phyloP scores from a whole-genome alignment of 2,113 vertebrate genomes.

The Ceyx melanurus region DNA sequence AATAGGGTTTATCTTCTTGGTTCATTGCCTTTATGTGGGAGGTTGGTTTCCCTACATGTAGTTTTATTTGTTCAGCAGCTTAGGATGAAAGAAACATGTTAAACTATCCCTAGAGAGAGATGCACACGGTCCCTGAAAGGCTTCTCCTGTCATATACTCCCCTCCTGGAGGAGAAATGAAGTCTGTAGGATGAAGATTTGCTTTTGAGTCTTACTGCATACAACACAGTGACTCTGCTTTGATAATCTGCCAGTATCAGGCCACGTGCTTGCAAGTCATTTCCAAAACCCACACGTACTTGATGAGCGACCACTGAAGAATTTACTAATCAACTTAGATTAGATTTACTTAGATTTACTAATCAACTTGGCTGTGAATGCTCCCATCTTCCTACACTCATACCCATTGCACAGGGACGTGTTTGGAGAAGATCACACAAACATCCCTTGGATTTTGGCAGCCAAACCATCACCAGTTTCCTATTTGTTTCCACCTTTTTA shows the following conservation, averaged over 20 bases:
- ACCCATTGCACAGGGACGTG: background rate
- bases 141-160: background rate
- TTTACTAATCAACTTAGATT: background rate
- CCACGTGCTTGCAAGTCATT: background rate
- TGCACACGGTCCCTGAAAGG: background rate
- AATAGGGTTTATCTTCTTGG: slow-evolving; percentile 14
- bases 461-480: background rate
- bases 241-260: background rate
- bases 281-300: background rate
- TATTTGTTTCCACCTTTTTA: background rate
- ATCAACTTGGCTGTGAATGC: background rate
- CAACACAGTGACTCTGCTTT: background rate
- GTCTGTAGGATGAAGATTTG: background rate
- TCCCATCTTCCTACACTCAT: background rate
- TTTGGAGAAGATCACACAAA: background rate
- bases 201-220: background rate
- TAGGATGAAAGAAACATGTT: slow-evolving; percentile 18
- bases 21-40: slow-evolving; percentile 5
- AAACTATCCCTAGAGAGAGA: background rate
- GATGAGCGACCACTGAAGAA: background rate
- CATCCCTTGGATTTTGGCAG: background rate
- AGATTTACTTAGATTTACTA: background rate
- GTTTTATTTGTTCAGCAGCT: slow-evolving; percentile 36
- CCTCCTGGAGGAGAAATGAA: background rate
- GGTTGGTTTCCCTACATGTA: background rate